These are phyloP conservation scores for Bubo blakistoni DNA, from an alignment of 2,113 vertebrate species.

Conservation along the genomic window DNA sequence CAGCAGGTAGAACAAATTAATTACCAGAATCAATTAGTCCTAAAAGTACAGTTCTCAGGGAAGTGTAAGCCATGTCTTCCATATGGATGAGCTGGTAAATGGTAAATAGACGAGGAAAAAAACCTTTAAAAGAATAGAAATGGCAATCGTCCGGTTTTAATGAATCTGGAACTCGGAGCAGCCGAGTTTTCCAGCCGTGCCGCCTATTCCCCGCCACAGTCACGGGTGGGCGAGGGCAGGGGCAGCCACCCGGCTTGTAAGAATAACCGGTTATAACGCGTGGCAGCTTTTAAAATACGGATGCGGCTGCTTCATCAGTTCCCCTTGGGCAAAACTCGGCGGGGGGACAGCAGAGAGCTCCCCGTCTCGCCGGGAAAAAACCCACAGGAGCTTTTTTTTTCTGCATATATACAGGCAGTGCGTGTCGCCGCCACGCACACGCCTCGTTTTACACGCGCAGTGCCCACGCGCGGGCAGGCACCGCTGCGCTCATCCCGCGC, in stretches of 20 bases:
- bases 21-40: conserved; percentile 86
- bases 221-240: not conserved
- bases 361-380: not conserved
- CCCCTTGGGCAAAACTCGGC: not conserved
- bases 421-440: not conserved
- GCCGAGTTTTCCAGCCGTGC: not conserved
- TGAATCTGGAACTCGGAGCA: not conserved
- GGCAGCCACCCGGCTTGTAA: not conserved
- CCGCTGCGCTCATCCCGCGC: rapidly evolving
- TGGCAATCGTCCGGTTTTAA: conserved; percentile 22
- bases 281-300: not conserved
- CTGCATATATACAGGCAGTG: rapidly evolving
- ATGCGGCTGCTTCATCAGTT: rapidly evolving
- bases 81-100: conserved; percentile 77
- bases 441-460: rapidly evolving
- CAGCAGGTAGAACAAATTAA: conserved; percentile 90
- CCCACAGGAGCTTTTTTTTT: not conserved
- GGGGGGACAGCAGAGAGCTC: too few species aligned
- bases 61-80: conserved; percentile 72
- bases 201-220: not conserved
- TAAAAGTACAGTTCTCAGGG: conserved; percentile 76
- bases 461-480: not conserved
- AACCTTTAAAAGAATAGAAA: conserved; percentile 63
- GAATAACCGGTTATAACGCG: not conserved
- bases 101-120: conserved; percentile 59